Evolutionary conservation across 2,113 vertebrate genomes (phyloP), one percentile per base, ranked within the genome.

Genomic region (Leuciscus idus): DNA sequence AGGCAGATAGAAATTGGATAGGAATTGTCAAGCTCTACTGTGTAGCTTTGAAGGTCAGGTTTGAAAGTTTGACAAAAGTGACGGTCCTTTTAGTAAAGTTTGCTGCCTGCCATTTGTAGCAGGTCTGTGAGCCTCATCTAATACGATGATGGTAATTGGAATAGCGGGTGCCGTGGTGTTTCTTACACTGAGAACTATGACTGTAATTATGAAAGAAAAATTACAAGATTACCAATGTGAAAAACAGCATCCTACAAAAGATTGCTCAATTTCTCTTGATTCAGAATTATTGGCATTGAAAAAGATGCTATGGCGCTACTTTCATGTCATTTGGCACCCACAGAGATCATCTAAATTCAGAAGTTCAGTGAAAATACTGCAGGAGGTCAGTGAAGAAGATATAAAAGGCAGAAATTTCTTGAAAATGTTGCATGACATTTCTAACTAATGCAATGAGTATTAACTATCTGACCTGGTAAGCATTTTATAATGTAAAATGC

Each of bases 21-120:
- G 46, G 81, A 26, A 50, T 70, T 82, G 81, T 82, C 28, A 33
- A 28, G 81, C 64, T 82, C 46, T 52, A 23, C 62, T 28, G 28
- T 50, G 26, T 76, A 52, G 61, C 64, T 82, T 66, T 68, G 81
- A 81, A 81, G 59, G 79, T 81, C 79, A 81, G n/a, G 59, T 66
- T 70, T 82, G 19, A 70, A 82, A 82, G 26, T 70, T 26, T 70
- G 43, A 50, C 46, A 82, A n/a, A 82, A 82, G 6, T 68, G 26
- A n/a, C 12, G 0, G 81, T 43, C 80, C 30, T 50, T 82, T 68
- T 43, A 70, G 59, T 68, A 70, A 82, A 52, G 81, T 82, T 82
- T 70, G 62, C 46, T 68, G 4, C 33, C 19, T 52, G 26, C 7
- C 43, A 30, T 50, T 33, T 70, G 62, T 70, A 82, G 62, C 28